A percentile compares a stretch with the other conserved stretches of the same genome.
Conservation (phyloP, 2,888 invertebrate species). For the Acronicta psi region DNA sequence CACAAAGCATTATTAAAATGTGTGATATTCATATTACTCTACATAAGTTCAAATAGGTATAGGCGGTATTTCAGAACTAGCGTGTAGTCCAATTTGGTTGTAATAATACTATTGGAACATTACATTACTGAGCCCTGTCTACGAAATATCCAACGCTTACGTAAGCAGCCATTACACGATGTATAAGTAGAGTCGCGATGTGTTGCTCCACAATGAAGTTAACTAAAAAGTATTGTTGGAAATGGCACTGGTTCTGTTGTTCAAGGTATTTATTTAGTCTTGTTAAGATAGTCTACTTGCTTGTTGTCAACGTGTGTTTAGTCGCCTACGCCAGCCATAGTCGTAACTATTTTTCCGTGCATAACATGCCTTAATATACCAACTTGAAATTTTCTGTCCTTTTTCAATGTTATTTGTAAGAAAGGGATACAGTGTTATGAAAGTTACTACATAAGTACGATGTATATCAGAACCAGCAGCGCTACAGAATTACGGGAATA, state of each 20-base stretch:
- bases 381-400: too few species aligned
- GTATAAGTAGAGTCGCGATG: conserved; percentile 31
- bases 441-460: too few species aligned
- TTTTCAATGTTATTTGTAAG: too few species aligned
- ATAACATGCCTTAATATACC: too few species aligned
- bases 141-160: conserved; percentile 67
- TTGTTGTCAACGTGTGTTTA: neutral
- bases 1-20: too few species aligned
- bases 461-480: too few species aligned
- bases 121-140: conserved; percentile 59
- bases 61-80: neutral
- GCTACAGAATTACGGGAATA: neutral
- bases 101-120: conserved; percentile 49
- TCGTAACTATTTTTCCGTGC: too few species aligned
- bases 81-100: neutral
- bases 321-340: too few species aligned
- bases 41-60: neutral
- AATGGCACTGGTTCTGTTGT: neutral
- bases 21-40: too few species aligned
- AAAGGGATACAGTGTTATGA: too few species aligned
- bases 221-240: conserved; percentile 1
- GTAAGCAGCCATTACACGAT: conserved; percentile 58
- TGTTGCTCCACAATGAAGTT: conserved; percentile 44
- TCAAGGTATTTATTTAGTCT: neutral
- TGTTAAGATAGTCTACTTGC: neutral